Evolutionary conservation across 2,888 invertebrate species (phyloP).

Genomic region (Synergus umbraculus): DNA sequence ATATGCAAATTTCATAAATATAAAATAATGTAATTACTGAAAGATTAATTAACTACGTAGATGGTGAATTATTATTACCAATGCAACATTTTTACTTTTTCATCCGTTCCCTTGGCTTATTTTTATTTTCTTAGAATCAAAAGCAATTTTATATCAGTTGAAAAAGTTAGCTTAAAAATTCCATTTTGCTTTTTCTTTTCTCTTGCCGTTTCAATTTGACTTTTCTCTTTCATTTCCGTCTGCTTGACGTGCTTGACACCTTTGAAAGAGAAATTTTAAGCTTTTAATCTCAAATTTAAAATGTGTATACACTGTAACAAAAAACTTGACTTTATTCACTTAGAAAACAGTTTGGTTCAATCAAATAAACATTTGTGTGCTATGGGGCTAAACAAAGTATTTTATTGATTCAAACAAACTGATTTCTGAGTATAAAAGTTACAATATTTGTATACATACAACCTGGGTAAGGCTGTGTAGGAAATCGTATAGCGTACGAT

Average conservation of each 20-base stretch:
- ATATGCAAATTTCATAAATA: background rate
- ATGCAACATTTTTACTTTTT: background rate
- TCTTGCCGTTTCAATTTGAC: conserved; percentile 22
- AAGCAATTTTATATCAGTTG: conserved; percentile 24
- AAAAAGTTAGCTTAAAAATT: conserved; percentile 27
- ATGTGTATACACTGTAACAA: background rate
- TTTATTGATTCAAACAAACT: too few species aligned
- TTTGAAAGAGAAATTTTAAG: background rate
- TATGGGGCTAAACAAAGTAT: too few species aligned
- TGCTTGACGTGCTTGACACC: conserved; percentile 9
- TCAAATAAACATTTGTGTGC: too few species aligned
- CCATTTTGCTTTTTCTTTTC: conserved; percentile 18
- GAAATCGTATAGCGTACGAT: conserved; percentile 36
- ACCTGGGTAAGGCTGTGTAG: background rate
- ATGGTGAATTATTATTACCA: background rate
- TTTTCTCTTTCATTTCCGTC: conserved; percentile 27
- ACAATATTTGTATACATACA: conserved; percentile 15
- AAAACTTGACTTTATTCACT: conserved; percentile 16
- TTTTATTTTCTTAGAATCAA: conserved; percentile 7
- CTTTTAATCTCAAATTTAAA: conserved; percentile 13
- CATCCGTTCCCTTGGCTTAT: background rate
- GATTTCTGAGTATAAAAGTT: background rate
- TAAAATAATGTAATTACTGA: background rate
- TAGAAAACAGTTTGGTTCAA: too few species aligned
- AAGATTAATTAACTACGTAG: background rate